Evolutionary conservation across 2,113 vertebrate species (phyloP).

Genomic region (Procavia capensis): DNA sequence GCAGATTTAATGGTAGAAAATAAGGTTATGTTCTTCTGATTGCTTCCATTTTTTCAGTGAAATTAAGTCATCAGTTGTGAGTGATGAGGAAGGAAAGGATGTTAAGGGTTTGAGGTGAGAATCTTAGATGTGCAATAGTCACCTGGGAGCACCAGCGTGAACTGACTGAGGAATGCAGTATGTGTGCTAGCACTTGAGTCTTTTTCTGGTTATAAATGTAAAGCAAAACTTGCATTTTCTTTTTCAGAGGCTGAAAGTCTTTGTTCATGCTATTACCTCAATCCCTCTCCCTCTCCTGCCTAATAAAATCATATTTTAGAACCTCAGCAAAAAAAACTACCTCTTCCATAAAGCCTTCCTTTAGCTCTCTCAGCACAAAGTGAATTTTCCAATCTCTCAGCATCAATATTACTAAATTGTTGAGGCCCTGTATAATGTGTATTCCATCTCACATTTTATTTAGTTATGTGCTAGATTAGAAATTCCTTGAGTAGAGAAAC

Average conservation of each 20-base stretch:
- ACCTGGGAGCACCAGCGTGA: not conserved
- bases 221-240: slow-evolving; percentile 22
- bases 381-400: not conserved
- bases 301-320: slow-evolving; percentile 33
- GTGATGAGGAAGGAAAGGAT: not conserved
- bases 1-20: not conserved
- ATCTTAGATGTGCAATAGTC: not conserved
- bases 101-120: not conserved
- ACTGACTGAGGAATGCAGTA: not conserved
- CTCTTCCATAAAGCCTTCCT: too few species aligned
- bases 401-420: not conserved
- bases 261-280: slow-evolving; percentile 12
- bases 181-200: not conserved
- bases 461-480: not conserved
- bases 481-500: slow-evolving; percentile 6
- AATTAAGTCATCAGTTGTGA: not conserved
- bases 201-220: not conserved
- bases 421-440: not conserved
- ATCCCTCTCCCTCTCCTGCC: not conserved
- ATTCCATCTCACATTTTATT: not conserved
- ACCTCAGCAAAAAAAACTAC: not conserved
- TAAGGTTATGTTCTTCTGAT: not conserved
- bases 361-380: not conserved
- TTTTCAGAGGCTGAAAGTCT: not conserved
- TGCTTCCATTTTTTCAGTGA: slow-evolving; percentile 21